phyloP scores from a whole-genome alignment of 2,797 vertebrate species.

The Thamnophis elegans region DNA sequence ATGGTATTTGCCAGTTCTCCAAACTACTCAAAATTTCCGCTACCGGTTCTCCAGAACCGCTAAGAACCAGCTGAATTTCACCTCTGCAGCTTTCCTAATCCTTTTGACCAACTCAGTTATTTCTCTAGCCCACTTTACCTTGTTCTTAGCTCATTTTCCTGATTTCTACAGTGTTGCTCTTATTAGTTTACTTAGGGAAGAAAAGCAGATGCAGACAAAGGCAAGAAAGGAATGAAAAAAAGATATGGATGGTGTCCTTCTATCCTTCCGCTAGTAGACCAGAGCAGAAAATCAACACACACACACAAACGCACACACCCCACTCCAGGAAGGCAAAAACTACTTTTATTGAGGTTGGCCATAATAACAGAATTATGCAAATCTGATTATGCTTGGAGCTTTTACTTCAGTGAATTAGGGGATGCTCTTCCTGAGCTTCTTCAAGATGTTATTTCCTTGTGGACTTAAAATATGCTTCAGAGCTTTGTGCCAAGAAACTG shows the following conservation, averaged over 20 bases:
- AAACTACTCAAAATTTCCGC: too few species aligned
- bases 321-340: not conserved
- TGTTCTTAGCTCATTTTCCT: not conserved
- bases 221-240: not conserved
- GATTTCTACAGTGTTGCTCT: not conserved
- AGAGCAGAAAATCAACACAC: not conserved
- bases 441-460: not conserved
- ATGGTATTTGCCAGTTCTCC: too few species aligned
- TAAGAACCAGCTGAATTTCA: too few species aligned
- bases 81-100: not conserved
- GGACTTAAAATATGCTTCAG: not conserved
- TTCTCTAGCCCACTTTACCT: not conserved
- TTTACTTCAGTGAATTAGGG: not conserved
- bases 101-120: not conserved
- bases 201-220: not conserved
- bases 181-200: not conserved
- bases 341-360: not conserved
- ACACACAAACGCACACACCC: too few species aligned
- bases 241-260: not conserved
- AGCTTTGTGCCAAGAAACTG: not conserved
- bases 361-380: not conserved
- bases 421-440: not conserved
- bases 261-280: not conserved
- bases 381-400: not conserved
- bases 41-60: too few species aligned